Evolutionary conservation across 2,797 vertebrate species (phyloP).

Genomic region (Enteromius afrohamiltoni): DNA sequence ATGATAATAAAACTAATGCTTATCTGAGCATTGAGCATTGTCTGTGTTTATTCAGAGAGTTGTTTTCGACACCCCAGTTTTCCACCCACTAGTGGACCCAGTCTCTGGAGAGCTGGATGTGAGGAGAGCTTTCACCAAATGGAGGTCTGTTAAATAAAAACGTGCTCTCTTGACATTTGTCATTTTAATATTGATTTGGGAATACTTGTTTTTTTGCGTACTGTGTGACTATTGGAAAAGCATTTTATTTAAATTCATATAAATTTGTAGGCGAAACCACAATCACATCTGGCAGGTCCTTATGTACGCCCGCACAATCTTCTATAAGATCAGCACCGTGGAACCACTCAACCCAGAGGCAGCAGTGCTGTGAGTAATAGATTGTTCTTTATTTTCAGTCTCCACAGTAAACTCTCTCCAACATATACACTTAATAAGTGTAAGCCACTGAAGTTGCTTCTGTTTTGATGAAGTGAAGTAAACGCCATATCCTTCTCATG

Average conservation of each 20-base stretch:
- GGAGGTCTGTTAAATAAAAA: conserved; percentile 81
- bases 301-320: conserved; percentile 95
- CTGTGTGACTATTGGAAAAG: not conserved
- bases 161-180: not conserved
- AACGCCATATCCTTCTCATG: not conserved
- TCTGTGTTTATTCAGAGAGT: conserved; percentile 80
- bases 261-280: conserved; percentile 87
- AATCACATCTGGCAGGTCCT: conserved; percentile 99
- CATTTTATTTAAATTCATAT: not conserved
- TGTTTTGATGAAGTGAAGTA: not conserved
- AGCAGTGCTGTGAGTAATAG: conserved; percentile 88
- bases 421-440: not conserved
- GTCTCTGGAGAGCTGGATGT: conserved; percentile 95
- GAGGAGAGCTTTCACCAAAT: conserved; percentile 95
- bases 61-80: conserved; percentile 95
- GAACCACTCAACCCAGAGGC: conserved; percentile 95
- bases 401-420: not conserved
- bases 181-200: not conserved
- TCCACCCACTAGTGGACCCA: conserved; percentile 95
- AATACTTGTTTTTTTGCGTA: not conserved
- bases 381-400: not conserved
- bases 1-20: not conserved
- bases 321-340: conserved; percentile 96
- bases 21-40: too few relatives aligned
- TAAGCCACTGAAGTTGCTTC: not conserved